Conservation (phyloP, 23 tunicate species). For the Styela plicata region DNA sequence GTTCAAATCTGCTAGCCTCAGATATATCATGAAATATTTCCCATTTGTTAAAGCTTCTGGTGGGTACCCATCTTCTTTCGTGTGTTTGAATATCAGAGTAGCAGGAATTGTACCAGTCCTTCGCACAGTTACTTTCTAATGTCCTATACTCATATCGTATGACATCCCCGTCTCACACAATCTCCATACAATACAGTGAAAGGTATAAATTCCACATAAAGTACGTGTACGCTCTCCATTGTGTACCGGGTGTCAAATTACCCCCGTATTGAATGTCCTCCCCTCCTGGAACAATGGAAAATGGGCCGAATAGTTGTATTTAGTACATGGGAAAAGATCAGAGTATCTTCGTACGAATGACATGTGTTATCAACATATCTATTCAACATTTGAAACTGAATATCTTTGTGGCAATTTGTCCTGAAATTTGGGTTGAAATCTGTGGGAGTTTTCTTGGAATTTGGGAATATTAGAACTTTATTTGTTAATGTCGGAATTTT, state of each 20-base stretch:
- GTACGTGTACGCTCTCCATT: background rate
- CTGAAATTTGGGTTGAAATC: background rate
- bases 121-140: background rate
- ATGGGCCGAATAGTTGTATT: constrained; percentile 25
- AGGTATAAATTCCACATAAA: background rate
- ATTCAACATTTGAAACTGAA: background rate
- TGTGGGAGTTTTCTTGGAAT: background rate
- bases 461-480: too few relatives aligned
- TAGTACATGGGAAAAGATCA: constrained; percentile 40
- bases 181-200: background rate
- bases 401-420: background rate
- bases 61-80: too few relatives aligned
- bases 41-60: too few relatives aligned
- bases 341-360: constrained; percentile 1
- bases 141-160: background rate
- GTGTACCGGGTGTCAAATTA: background rate
- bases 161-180: background rate
- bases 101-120: too few relatives aligned
- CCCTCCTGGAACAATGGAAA: background rate
- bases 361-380: constrained; percentile 35
- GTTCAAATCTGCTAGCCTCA: too few relatives aligned
- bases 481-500: too few relatives aligned
- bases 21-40: too few relatives aligned
- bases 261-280: background rate
- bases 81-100: too few relatives aligned